Evolutionary conservation across 1,140 invertebrate genomes (phyloP).

Genomic region (Penaeus chinensis): DNA sequence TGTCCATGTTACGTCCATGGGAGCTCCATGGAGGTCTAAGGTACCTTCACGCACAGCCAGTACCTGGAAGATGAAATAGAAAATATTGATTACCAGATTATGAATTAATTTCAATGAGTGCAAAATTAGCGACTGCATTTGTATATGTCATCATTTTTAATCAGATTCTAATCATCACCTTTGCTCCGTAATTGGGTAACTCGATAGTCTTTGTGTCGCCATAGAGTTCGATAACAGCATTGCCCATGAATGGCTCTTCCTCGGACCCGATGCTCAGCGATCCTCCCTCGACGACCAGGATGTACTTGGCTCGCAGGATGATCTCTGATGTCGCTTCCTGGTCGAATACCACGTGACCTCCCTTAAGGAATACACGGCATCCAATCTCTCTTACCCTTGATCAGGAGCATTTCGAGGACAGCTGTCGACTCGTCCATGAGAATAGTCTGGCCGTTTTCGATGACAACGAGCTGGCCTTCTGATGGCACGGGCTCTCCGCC

Average conservation of each 20-base stretch:
- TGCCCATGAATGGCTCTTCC: constrained; percentile 29
- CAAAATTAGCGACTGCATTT: not conserved
- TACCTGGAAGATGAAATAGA: constrained; percentile 22
- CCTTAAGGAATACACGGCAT: too few relatives aligned
- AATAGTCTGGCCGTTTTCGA: constrained; percentile 52
- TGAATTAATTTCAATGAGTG: not conserved
- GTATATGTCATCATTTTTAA: not conserved
- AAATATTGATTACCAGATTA: not conserved
- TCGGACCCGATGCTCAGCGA: constrained; percentile 54
- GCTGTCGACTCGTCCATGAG: constrained; percentile 53
- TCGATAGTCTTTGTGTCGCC: constrained; percentile 41
- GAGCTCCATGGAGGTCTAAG: constrained; percentile 54
- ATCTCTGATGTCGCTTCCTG: constrained; percentile 31
- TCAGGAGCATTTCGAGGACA: constrained; percentile 50
- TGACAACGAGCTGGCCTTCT: constrained; percentile 45
- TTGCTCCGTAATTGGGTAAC: constrained; percentile 54
- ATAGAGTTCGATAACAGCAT: constrained; percentile 55
- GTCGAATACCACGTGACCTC: constrained; percentile 57
- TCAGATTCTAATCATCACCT: not conserved
- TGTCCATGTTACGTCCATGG: constrained; percentile 53
- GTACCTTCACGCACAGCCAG: constrained; percentile 55
- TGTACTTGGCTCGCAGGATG: constrained; percentile 47
- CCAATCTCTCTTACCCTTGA: constrained; percentile 54
- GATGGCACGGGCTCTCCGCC: constrained; percentile 33
- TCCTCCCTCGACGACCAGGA: constrained; percentile 54